phyloP scores from a whole-genome alignment of 2,113 vertebrate genomes.

The Scytalopus superciliaris region DNA sequence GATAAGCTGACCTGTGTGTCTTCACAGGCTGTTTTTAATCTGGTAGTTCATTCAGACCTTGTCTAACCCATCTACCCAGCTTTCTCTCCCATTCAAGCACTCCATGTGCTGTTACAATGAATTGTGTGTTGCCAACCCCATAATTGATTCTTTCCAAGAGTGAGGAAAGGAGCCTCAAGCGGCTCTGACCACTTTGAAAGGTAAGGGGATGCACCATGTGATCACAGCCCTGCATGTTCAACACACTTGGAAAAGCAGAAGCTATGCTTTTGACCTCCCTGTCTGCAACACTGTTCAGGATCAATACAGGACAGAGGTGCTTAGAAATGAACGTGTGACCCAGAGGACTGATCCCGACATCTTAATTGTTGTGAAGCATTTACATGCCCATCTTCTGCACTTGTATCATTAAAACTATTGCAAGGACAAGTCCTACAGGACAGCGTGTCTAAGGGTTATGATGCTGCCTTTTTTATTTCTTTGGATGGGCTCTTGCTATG shows the following conservation, averaged over 20 bases:
- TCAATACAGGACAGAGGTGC: constrained; percentile 72
- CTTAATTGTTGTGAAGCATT: background rate
- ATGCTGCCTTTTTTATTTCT: background rate
- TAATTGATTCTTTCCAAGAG: background rate
- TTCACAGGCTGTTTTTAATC: background rate
- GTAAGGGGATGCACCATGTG: background rate
- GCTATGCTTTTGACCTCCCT: constrained; percentile 68
- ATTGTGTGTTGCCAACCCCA: background rate
- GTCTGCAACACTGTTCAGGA: constrained; percentile 78
- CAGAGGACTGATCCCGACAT: background rate
- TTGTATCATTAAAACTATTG: background rate
- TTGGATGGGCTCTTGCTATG: background rate
- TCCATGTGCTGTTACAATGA: background rate
- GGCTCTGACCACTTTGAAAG: background rate
- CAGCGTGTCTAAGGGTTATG: background rate
- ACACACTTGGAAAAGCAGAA: constrained; percentile 68
- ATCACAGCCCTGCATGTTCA: background rate
- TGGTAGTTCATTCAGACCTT: background rate
- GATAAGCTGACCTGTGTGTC: background rate
- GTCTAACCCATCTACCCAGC: background rate
- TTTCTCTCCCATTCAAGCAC: background rate
- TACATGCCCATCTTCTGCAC: background rate
- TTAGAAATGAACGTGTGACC: background rate
- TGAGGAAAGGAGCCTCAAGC: background rate
- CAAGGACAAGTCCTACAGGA: background rate